Base-by-base conservation (phyloP, 1,140 invertebrate species). In the Drosophila pruinosa region DNA sequence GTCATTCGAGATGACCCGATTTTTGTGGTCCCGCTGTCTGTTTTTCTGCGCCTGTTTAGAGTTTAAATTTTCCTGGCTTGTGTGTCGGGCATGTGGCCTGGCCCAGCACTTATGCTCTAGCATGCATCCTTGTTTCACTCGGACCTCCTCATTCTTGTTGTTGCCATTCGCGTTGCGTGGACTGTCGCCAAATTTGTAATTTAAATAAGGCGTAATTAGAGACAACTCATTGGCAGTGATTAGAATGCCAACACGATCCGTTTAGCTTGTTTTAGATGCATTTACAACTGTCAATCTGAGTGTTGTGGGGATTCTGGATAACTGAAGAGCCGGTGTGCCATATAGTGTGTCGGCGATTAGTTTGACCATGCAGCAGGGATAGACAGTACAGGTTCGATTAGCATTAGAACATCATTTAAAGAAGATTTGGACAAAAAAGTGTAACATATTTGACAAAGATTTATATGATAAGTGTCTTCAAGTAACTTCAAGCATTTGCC, bases 171-270 rank as follows among this genome's bases (percentile, higher is more conserved):
- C n/a, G 63, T 50, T 69, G 3, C 47, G 2, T 12, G 26, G 8
- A n/a, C 67, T 50, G 65, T 64, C 70, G 63, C 61, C 59, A 47
- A 68, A 86, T 86, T 85, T 77, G 80, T 86, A 81, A 85, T 85
- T 86, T 85, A 82, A 86, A 85, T 85, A 86, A 80, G 85, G 82
- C 77, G 77, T 86, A 85, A 85, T 85, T 88, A 86, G 73, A 86
- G 71, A 81, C 64, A 69, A 58, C 14, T 76, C 81, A 77, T 68
- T 81, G 80, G 73, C 68, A 81, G 73, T 86, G 73, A 85, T 86
- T 85, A 86, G 64, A 80, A 80, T 74, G 80, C 68, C 73, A 74
- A 71, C 48, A 63, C 57, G 81, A 80, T 72, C 48, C 70, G 58
- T 50, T 61, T 41, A 41, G 57, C 72, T 65, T 78, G 74, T 74